Percentiles rank a stretch among this genome's conserved stretches.
These are phyloP conservation scores for Ochotona princeps DNA, from an alignment of 2,113 vertebrate species.

Conservation along the genomic window DNA sequence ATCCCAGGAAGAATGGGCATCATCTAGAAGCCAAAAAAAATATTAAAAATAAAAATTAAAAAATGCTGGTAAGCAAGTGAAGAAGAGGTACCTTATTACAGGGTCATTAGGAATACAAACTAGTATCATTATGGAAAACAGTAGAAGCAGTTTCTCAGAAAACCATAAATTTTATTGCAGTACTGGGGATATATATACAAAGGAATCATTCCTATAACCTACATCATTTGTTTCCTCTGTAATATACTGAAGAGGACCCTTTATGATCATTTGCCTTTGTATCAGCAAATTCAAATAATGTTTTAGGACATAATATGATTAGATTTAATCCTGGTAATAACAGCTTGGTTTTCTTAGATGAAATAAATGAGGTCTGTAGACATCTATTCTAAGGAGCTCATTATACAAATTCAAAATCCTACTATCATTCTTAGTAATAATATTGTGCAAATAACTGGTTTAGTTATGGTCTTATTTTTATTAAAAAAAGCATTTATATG, in stretches of 20 bases:
- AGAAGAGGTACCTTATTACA: too few relatives aligned
- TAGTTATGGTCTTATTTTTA: conserved; percentile 30
- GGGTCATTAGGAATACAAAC: too few relatives aligned
- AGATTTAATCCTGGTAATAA: conserved; percentile 74
- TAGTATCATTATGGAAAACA: too few relatives aligned
- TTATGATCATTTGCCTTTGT: conserved; percentile 73
- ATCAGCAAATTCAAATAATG: conserved; percentile 69
- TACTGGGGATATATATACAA: too few relatives aligned
- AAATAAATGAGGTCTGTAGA: conserved; percentile 72
- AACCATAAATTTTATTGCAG: too few relatives aligned
- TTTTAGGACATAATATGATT: conserved; percentile 75
- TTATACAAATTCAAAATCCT: conserved; percentile 56
- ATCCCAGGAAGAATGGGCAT: too few relatives aligned
- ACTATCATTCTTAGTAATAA: conserved; percentile 47
- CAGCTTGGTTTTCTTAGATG: conserved; percentile 67
- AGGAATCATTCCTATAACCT: too few relatives aligned
- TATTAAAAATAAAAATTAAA: too few relatives aligned
- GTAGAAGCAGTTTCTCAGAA: too few relatives aligned
- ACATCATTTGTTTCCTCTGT: conserved; percentile 79
- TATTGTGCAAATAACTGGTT: conserved; percentile 41
- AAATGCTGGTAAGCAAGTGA: too few relatives aligned
- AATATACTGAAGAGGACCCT: conserved; percentile 63
- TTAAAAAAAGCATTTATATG: conserved; percentile 54
- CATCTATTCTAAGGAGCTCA: conserved; percentile 68
- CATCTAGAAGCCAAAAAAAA: too few relatives aligned